Conservation (phyloP, 2,113 vertebrate species). For the Aythya baeri region DNA sequence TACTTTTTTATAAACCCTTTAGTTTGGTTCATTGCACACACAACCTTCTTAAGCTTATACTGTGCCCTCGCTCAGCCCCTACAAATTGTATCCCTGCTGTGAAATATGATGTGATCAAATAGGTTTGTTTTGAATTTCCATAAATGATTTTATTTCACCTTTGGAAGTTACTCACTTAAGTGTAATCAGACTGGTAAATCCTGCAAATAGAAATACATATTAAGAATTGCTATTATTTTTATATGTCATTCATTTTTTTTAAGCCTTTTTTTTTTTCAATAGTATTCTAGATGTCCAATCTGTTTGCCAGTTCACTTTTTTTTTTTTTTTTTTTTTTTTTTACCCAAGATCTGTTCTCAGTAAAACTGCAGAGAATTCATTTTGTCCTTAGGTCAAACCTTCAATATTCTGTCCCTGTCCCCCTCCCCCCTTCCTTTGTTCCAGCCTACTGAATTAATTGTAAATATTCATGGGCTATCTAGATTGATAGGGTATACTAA, state of each 20-base stretch:
- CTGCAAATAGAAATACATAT: background rate
- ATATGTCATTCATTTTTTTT: background rate
- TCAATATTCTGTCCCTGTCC: background rate
- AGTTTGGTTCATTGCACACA: conserved; percentile 70
- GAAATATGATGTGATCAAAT: conserved; percentile 66
- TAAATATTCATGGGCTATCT: conserved; percentile 76
- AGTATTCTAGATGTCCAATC: background rate
- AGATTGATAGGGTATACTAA: conserved; percentile 78
- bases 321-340: background rate
- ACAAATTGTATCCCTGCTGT: conserved; percentile 61
- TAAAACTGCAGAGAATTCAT: conserved; percentile 22
- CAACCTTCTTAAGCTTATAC: conserved; percentile 57
- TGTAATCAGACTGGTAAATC: conserved; percentile 5
- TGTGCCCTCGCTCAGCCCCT: conserved; percentile 45
- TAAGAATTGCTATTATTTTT: background rate
- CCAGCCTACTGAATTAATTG: conserved; percentile 61
- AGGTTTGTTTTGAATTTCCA: conserved; percentile 58
- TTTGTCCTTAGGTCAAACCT: conserved; percentile 49
- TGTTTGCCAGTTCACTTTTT: background rate
- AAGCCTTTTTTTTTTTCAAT: background rate
- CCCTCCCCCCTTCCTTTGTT: background rate
- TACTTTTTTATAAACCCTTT: conserved; percentile 74
- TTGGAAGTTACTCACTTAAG: conserved; percentile 29
- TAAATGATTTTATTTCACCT: conserved; percentile 43
- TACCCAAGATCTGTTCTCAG: background rate